Evolutionary conservation across 2,797 vertebrate species (phyloP).

Genomic region (Bufotes viridis): DNA sequence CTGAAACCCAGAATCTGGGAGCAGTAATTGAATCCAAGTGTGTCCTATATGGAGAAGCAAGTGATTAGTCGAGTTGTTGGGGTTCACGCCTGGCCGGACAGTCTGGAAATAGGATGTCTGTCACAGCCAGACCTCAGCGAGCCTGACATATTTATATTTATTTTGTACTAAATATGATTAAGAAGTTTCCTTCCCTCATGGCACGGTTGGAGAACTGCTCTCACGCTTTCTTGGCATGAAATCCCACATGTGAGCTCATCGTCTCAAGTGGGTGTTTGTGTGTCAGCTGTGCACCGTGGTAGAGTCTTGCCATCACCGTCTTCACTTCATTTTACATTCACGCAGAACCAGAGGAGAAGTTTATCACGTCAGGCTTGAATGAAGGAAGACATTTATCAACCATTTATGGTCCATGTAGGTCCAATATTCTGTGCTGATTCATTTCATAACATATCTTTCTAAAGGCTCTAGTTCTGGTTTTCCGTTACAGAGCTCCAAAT

Average conservation of each 20-base stretch:
- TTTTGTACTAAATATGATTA: constrained; percentile 39
- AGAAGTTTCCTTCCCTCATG: neutral
- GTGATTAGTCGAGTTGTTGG: constrained; percentile 53
- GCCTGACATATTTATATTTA: constrained; percentile 51
- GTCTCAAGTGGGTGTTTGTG: constrained; percentile 16
- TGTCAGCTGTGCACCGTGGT: constrained; percentile 17
- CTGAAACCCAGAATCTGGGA: constrained; percentile 45
- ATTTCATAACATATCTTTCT: neutral
- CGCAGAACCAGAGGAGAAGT: neutral
- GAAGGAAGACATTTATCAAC: neutral
- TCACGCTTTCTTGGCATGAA: constrained; percentile 35
- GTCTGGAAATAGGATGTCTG: constrained; percentile 54
- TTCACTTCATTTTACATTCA: neutral
- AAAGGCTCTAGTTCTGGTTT: neutral
- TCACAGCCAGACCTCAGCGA: constrained; percentile 43
- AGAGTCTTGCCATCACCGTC: neutral
- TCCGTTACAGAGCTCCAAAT: too few relatives aligned
- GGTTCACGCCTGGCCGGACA: constrained; percentile 48
- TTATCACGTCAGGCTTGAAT: neutral
- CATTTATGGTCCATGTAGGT: neutral
- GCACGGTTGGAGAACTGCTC: constrained; percentile 31
- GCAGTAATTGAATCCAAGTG: constrained; percentile 58
- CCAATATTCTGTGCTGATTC: neutral
- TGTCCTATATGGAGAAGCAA: constrained; percentile 50
- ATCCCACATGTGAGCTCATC: constrained; percentile 27